A percentile compares a stretch with the other conserved stretches of the same genome.
phyloP scores from a whole-genome alignment of 1,140 invertebrate species.

The Linepithema humile region DNA sequence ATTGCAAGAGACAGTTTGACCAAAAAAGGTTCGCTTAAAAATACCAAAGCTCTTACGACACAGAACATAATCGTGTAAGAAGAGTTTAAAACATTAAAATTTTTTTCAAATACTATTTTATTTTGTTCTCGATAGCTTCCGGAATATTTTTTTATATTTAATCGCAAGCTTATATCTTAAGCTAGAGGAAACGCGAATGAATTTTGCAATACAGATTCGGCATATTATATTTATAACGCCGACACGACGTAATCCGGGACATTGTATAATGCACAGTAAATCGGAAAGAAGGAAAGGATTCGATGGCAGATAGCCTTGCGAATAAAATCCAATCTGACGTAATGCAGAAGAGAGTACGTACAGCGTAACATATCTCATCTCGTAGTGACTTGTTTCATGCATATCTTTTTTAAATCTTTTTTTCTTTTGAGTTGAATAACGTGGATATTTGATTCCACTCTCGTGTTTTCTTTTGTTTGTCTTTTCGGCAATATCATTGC shows the following conservation, averaged over 20 bases:
- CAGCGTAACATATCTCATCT: conserved; percentile 41
- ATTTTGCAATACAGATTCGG: not conserved
- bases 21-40: not conserved
- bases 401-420: conserved; percentile 11
- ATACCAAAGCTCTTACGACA: not conserved
- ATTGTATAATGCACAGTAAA: conserved; percentile 37
- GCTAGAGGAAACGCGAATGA: not conserved
- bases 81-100: not conserved
- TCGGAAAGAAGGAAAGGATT: conserved; percentile 26
- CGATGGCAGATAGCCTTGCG: conserved; percentile 34
- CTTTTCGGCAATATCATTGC: not conserved
- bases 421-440: not conserved
- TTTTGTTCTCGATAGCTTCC: not conserved
- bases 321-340: conserved; percentile 54
- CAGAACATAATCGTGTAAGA: not conserved
- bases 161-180: not conserved
- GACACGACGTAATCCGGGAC: conserved; percentile 27
- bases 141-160: not conserved
- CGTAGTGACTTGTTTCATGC: conserved; percentile 13
- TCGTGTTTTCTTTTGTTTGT: not conserved
- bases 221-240: conserved; percentile 11
- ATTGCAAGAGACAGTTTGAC: not conserved
- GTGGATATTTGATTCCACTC: not conserved
- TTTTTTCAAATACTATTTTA: not conserved
- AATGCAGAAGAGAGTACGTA: not conserved